phyloP scores from a whole-genome alignment of 30 jellyfish, hydroid and myxozoan genomes.

The Aurelia aurita region DNA sequence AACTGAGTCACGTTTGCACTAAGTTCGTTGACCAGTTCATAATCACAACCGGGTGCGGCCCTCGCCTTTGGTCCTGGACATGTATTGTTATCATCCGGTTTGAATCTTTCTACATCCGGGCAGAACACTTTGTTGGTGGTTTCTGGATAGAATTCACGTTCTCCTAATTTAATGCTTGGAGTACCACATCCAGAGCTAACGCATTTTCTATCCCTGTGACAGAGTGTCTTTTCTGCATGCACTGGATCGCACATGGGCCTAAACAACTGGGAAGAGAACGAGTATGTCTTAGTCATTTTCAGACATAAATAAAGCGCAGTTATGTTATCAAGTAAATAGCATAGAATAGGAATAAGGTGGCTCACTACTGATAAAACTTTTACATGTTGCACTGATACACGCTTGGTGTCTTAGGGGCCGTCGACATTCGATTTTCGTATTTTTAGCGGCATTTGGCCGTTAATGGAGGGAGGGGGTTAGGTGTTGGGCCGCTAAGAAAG shows the following conservation, averaged over 20 bases:
- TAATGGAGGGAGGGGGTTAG: too few relatives aligned
- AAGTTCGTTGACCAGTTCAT: conserved; percentile 30
- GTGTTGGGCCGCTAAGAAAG: too few relatives aligned
- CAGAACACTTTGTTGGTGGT: conserved; percentile 73
- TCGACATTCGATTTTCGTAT: too few relatives aligned
- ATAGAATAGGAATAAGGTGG: too few relatives aligned
- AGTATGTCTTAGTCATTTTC: background rate
- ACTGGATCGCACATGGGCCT: conserved; percentile 66
- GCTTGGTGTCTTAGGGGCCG: too few relatives aligned
- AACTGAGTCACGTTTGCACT: conserved; percentile 20
- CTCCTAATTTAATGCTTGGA: conserved; percentile 37
- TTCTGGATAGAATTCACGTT: conserved; percentile 58
- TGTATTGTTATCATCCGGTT: conserved; percentile 34
- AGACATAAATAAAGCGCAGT: too few relatives aligned
- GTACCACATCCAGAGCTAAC: conserved; percentile 68
- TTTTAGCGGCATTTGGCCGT: too few relatives aligned
- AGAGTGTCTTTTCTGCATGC: conserved; percentile 43
- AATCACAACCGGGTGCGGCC: conserved; percentile 64
- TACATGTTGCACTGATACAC: too few relatives aligned
- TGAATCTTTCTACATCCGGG: conserved; percentile 76
- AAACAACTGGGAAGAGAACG: conserved; percentile 40
- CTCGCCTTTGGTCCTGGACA: conserved; percentile 58
- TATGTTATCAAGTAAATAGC: too few relatives aligned
- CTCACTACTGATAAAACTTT: too few relatives aligned
- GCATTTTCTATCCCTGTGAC: conserved; percentile 75